A percentile compares a stretch with the other conserved stretches of the same genome.
Conservation (phyloP, 2,113 vertebrate species). For the Ibidorhyncha struthersii region DNA sequence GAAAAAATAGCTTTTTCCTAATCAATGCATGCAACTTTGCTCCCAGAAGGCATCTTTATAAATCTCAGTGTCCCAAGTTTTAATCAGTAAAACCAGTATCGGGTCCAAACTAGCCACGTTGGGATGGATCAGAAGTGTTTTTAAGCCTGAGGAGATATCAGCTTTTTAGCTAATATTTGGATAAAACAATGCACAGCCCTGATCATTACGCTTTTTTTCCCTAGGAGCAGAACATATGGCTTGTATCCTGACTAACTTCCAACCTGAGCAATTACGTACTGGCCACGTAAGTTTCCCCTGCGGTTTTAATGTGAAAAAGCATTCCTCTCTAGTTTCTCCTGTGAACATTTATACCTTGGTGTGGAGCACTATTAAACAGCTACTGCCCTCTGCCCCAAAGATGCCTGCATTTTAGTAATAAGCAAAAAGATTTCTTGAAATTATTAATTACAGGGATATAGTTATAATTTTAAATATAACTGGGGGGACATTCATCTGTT, state of each 20-base stretch:
- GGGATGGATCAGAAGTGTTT: background rate
- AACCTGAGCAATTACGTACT: background rate
- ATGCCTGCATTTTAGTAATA: background rate
- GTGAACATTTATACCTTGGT: background rate
- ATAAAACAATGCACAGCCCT: background rate
- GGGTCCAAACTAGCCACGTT: accelerated
- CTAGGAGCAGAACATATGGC: background rate
- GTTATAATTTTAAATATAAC: background rate
- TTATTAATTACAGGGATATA: background rate
- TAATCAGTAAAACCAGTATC: background rate
- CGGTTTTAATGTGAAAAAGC: background rate
- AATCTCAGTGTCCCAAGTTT: background rate
- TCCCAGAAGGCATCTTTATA: background rate
- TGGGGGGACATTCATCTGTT: background rate
- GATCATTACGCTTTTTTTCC: background rate
- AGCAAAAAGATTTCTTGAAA: background rate
- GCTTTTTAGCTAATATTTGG: background rate
- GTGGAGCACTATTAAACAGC: background rate
- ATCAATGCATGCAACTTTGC: background rate
- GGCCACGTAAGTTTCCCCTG: background rate
- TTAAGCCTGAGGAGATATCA: background rate
- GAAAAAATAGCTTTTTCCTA: background rate
- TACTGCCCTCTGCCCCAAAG: background rate
- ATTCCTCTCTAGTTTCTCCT: background rate
- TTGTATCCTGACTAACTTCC: background rate